These are phyloP conservation scores for Tor tambroides DNA, from an alignment of 2,113 vertebrate genomes.

Conservation along the genomic window DNA sequence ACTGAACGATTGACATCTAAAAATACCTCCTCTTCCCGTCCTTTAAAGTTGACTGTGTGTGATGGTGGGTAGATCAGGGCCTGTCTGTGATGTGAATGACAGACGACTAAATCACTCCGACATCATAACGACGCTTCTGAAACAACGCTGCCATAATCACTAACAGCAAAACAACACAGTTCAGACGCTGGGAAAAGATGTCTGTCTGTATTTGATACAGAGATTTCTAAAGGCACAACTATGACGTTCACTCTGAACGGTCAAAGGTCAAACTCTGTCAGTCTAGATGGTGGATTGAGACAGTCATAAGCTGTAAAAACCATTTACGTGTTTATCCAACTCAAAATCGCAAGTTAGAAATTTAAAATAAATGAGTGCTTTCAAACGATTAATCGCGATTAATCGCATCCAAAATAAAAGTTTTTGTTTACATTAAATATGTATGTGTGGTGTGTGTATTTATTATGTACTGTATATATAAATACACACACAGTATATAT, in stretches of 20 bases:
- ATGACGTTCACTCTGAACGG: neutral
- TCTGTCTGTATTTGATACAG: neutral
- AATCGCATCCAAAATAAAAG: too few relatives aligned
- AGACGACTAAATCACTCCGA: conserved; percentile 55
- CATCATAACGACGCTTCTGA: conserved; percentile 11
- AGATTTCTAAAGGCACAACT: neutral
- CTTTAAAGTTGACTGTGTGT: neutral
- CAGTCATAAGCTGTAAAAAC: too few relatives aligned
- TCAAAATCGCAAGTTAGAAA: neutral
- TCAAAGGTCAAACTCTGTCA: neutral
- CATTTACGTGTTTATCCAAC: neutral
- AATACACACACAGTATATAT: too few relatives aligned
- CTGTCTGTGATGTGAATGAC: conserved; percentile 56
- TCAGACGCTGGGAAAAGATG: neutral
- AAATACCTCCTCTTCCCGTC: conserved; percentile 8
- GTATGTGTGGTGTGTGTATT: too few relatives aligned
- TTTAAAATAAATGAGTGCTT: too few relatives aligned
- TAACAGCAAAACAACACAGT: conserved; percentile 57
- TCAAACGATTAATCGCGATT: too few relatives aligned
- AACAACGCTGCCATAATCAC: conserved; percentile 51
- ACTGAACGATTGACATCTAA: conserved; percentile 48
- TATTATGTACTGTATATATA: too few relatives aligned
- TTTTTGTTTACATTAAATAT: too few relatives aligned
- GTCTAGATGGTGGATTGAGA: neutral
- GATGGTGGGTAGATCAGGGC: conserved; percentile 61